Conservation (phyloP, 1,140 invertebrate genomes). For the Fopius arisanus region DNA sequence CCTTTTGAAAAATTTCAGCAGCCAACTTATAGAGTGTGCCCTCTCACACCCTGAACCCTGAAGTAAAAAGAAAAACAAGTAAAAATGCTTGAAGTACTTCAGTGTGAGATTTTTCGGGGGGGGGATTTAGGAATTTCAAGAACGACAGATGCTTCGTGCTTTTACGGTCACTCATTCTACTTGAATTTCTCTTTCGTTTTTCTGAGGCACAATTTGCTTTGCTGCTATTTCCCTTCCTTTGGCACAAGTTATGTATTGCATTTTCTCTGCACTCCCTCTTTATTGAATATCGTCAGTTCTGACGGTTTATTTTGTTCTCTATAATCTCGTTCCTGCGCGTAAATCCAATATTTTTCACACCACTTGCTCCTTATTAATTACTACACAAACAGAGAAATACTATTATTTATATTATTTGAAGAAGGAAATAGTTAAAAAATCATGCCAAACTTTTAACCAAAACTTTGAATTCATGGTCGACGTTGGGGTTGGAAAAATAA, state of each 20-base stretch:
- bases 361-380: too few relatives aligned
- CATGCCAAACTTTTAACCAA: too few relatives aligned
- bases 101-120: not conserved
- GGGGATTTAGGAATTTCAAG: not conserved
- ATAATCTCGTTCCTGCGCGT: too few relatives aligned
- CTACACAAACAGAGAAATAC: not conserved
- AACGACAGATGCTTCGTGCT: not conserved
- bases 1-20: not conserved
- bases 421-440: too few relatives aligned
- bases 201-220: not conserved
- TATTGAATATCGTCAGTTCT: not conserved
- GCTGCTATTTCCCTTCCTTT: not conserved
- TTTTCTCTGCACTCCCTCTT: not conserved
- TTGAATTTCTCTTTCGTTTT: not conserved
- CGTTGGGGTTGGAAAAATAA: too few relatives aligned
- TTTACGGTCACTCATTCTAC: constrained; percentile 3
- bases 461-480: too few relatives aligned
- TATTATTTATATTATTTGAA: too few relatives aligned
- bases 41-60: not conserved
- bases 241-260: not conserved
- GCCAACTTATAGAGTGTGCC: not conserved
- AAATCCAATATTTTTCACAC: too few relatives aligned
- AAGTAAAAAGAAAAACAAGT: not conserved
- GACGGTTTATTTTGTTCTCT: not conserved
- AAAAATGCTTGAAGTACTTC: not conserved